Base-by-base conservation (phyloP, 2,888 invertebrate genomes). In the Eubasilissa splendida region DNA sequence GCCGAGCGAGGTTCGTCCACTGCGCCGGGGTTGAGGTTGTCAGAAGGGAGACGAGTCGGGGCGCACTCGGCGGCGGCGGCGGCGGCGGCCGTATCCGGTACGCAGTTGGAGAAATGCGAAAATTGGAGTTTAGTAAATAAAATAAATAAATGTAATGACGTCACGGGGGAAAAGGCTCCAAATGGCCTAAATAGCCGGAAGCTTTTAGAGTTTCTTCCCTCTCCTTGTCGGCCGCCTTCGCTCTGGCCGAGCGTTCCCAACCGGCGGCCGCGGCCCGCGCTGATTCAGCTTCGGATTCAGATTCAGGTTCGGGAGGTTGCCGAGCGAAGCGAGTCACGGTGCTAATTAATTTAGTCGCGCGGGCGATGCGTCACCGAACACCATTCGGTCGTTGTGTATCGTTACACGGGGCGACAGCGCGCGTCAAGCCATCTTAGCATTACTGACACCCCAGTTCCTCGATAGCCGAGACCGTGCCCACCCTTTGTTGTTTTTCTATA, bases 151-250 rank as follows among this genome's bases (percentile, higher is more conserved):
- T 83, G 82, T 83, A 83, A 83, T 82, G 82, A 83, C 80, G 79
- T 80, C 82, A 82, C 79, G 83, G 82, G 79, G 79, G 80, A 70
- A 73, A 76, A 79, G 77, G 79, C 71, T 83, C 70, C 83, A 79
- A 81, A 83, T 80, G 83, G 75, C 77, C 82, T 80, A 83, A 83
- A 83, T 81, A 79, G 83, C 83, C 83, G 83, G 83, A 83, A 83
- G 83, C 83, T 83, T 83, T 83, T 83, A 83, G 79, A 75, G 79
- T 77, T 76, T 50, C 78, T 77, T 71, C 66, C 54, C 77, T 71
- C 77, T 58, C 22, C 60, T 58, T 42, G 56, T 56, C 52, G 4
- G 3, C 14, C 60, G 31, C 42, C 50, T 14, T 50, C 9, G 60
- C 59, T 59, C 59, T 50, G 60, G 50, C 42, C 4, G n/a, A 4